These are phyloP conservation scores for Myocastor coypus DNA, from an alignment of 2,113 vertebrate species.

Conservation along the genomic window DNA sequence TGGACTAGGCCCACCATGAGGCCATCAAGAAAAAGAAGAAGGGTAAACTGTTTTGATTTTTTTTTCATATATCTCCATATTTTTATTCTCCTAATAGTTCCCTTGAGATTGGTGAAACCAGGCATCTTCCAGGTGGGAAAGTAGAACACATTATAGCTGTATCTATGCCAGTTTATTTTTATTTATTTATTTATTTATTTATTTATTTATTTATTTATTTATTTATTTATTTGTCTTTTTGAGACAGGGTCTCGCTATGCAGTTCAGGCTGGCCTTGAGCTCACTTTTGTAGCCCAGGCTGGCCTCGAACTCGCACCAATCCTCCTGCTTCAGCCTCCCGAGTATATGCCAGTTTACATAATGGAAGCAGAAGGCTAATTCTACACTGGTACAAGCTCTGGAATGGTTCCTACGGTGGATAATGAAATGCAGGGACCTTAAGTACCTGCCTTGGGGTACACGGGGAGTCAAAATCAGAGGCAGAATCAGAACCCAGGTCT, in stretches of 20 bases:
- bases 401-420: background rate
- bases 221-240: too few relatives aligned
- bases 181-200: too few relatives aligned
- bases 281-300: too few relatives aligned
- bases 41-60: background rate
- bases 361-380: conserved; percentile 28
- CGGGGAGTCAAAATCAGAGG: background rate
- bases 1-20: background rate
- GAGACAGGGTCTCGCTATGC: too few relatives aligned
- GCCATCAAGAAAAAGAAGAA: background rate
- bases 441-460: background rate
- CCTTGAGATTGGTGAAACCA: background rate
- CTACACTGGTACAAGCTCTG: background rate
- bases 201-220: too few relatives aligned
- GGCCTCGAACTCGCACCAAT: too few relatives aligned
- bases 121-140: background rate
- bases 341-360: background rate
- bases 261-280: too few relatives aligned
- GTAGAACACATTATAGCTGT: background rate
- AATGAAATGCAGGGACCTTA: background rate
- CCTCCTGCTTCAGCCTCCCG: too few relatives aligned
- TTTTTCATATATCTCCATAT: background rate
- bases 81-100: conserved; percentile 2
- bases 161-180: conserved; percentile 16
- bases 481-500: background rate